Evolutionary conservation across 2,888 invertebrate species (phyloP), one percentile per base, ranked within the genome.

Genomic region (Hirtodrosophila alboralis): DNA sequence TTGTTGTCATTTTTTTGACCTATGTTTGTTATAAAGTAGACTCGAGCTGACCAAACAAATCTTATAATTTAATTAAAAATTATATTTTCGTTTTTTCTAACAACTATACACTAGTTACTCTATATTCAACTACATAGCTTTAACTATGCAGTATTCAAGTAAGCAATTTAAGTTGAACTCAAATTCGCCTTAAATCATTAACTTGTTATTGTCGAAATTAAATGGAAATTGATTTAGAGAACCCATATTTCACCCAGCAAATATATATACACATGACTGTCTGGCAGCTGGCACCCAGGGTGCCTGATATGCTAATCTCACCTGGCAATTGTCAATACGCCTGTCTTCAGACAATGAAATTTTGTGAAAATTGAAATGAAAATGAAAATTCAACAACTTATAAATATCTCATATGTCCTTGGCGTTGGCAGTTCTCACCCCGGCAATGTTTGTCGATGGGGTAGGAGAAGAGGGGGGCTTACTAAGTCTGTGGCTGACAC

Each of bases 341-440:
- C 65, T 59, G 60, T 62, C 72, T 71, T 56, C 86, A 86, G 78
- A 86, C 81, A 86, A 80, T 80, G 70, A 86, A 71, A 84, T 61
- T 73, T 77, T 61, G 36, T 12, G 43, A 60, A 74, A 71, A 65
- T 73, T 70, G 47, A 68, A 72, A 79, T 72, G 71, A 64, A 74
- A 74, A 76, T 79, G 75, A 83, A 79, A 84, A 76, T 76, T 85
- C 80, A 83, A 77, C 53, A 84, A 67, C 86, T 79, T 79, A 73
- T 64, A 66, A 84, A 84, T 73, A 64, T 62, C 47, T 59, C 68
- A 79, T 60, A 59, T 52, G 45, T 34, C 70, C 56, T 51, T 40
- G 59, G 31, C 21, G 60, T 53, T 64, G 58, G 47, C 80, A 76
- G 84, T 53, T 78, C 56, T 62, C 56, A 45, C 74, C 60, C 45